Conservation (phyloP, 1,140 invertebrate species). For the Eumeta japonica region DNA sequence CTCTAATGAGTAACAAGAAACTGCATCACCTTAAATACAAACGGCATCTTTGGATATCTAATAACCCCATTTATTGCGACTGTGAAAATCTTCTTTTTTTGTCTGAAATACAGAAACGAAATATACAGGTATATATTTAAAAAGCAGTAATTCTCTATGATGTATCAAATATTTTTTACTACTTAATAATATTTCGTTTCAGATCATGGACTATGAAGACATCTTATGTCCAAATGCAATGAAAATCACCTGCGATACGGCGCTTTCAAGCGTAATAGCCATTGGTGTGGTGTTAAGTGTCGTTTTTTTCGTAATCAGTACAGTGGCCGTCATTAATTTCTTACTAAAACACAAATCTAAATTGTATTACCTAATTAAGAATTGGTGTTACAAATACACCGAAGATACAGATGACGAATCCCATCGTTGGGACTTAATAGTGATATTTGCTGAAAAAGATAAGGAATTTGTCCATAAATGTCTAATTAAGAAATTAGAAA, state of each 20-base stretch:
- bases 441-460: constrained; percentile 31
- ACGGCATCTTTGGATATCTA: constrained; percentile 28
- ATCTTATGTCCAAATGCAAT: constrained; percentile 27
- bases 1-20: not conserved
- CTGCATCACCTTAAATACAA: not conserved
- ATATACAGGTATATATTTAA: constrained; percentile 4
- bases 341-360: not conserved
- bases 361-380: not conserved
- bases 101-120: too few species aligned
- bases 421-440: constrained; percentile 10
- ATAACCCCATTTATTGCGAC: constrained; percentile 31
- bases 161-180: not conserved
- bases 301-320: not conserved
- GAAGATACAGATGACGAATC: not conserved
- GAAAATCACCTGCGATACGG: constrained; percentile 23
- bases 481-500: constrained; percentile 27
- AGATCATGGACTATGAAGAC: constrained; percentile 27
- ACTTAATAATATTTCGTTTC: constrained; percentile 12
- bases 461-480: constrained; percentile 41
- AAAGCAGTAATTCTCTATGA: constrained; percentile 5
- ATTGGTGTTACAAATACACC: not conserved
- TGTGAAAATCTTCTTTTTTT: constrained; percentile 35
- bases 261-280: not conserved
- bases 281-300: not conserved
- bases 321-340: not conserved